Evolutionary conservation across 1,140 invertebrate species (phyloP), one percentile per base, ranked within the genome.

Genomic region (Listronotus oregonensis): DNA sequence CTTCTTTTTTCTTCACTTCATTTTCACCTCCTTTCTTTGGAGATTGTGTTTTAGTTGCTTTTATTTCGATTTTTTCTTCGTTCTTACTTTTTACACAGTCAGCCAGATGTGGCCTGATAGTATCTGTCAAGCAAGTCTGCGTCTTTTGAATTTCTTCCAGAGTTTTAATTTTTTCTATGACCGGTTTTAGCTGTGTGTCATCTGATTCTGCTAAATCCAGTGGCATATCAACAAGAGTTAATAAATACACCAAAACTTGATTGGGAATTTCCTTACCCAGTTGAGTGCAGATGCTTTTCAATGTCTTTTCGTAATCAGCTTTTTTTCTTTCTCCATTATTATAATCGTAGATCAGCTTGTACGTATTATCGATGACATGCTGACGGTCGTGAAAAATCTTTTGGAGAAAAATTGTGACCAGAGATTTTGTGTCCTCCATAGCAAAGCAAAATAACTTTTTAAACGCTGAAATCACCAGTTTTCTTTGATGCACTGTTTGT

Each of bases 171-270:
- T 67, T 68, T 50, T 73, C 68, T 6, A 69, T 66, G 52, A 72
- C 59, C 6, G 64, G 56, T 27, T 64, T 64, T 15, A 56, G 31
- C 21, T 51, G 60, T 43, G 37, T 52, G 27, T 57, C 54, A 17
- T 57, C 55, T 5, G 54, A 57, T 34, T 65, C 54, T 14, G 63
- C 61, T 6, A 61, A 42, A 51, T 70, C 59, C 55, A 69, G 60
- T 1, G 73, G 73, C 58, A 74, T 66, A 61, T 72, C 71, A 18
- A 75, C 67, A 31, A 71, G 67, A 1, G 70, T 75, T 37, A 75
- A 55, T 31, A 72, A 67, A 51, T 75, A 75, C 10, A 75, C 57
- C n/a, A 75, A 32, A 32, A 75, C 70, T 50, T 70, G 61, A 40
- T 65, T 47, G 14, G 73, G 73, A 57, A 75, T 61, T 59, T 71